Evolutionary conservation across 2,113 vertebrate species (phyloP), one percentile per base, ranked within the genome.

Genomic region (Crypturellus undulatus): DNA sequence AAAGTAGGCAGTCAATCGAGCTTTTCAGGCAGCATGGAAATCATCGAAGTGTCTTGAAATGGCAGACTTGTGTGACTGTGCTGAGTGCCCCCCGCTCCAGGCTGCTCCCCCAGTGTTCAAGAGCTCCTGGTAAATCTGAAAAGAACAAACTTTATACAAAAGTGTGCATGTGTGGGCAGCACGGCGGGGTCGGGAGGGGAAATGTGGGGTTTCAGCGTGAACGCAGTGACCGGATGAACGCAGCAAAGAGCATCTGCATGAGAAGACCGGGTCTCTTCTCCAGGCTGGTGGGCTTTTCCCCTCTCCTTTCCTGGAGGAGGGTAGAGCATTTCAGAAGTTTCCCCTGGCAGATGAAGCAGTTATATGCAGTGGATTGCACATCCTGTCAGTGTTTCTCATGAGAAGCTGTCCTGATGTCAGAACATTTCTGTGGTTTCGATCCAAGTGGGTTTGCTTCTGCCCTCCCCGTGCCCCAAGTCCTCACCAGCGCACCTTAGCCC

Each of bases 21-120:
- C 90, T 99, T 99, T 79, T 99, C 99, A 0, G 99, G 99, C 91
- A 99, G 99, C 97, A 98, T 99, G 99, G 99, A 99, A 87, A 96
- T 99, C 97, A 99, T 99, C 5, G 97, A 99, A 96, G 99, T 99
- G 75, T 99, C 99, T 87, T 99, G 98, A 99, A 71, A 68, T 30
- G 10, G 56, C 22, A 16, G 20, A 69, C 28, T 45, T 5, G 2
- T 4, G 49, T 22, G 76, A 82, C 93, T 70, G 26, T 51, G 19
- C 22, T 0, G 70, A 73, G 20, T 18, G 38, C 56, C 62, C 32
- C 70, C 70, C 45, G 10, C 22, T 80, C 43, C 43, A 21, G 68
- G 78, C 56, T 1, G 13, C 83, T 83, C 64, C 72, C 51, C 54
- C 42, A 14, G 95, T 38, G 3, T 67, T 70, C 67, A 79, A 91